Percentiles rank a stretch among this genome's conserved stretches.
These are phyloP conservation scores for Fistularia tabacaria DNA, from an alignment of 2,797 vertebrate genomes.

Conservation along the genomic window DNA sequence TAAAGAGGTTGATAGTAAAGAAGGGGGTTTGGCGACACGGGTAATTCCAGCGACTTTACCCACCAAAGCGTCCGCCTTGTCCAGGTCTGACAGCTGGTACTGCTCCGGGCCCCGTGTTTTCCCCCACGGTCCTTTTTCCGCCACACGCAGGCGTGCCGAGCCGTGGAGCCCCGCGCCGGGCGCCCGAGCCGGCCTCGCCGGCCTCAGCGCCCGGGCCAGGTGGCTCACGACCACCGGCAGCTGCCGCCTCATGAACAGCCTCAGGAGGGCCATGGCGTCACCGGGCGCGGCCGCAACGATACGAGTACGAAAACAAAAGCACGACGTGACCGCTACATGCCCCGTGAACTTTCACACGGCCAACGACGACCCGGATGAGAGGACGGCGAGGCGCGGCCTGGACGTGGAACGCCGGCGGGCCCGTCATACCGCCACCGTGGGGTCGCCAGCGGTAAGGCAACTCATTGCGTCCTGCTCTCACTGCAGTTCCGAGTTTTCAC, in stretches of 20 bases:
- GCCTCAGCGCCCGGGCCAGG: constrained; percentile 37
- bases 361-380: constrained; percentile 36
- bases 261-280: constrained; percentile 70
- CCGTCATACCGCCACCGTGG: constrained; percentile 44
- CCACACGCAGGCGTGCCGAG: constrained; percentile 47
- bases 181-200: constrained; percentile 20
- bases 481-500: fast-evolving
- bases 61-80: constrained; percentile 86
- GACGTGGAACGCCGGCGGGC: neutral
- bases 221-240: constrained; percentile 49
- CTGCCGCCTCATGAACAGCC: constrained; percentile 61
- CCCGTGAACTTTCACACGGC: constrained; percentile 57
- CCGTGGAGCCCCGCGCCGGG: constrained; percentile 47
- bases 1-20: too few species aligned
- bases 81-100: constrained; percentile 77
- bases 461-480: too few species aligned
- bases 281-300: constrained; percentile 1
- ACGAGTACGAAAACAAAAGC: constrained; percentile 15
- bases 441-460: neutral
- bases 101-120: constrained; percentile 64
- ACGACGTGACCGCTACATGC: constrained; percentile 56
- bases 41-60: neutral
- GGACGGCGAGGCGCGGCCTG: fast-evolving
- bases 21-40: neutral
- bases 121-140: constrained; percentile 64